Conservation (phyloP, 2,797 vertebrate genomes). For the Aulostomus chinensis region DNA sequence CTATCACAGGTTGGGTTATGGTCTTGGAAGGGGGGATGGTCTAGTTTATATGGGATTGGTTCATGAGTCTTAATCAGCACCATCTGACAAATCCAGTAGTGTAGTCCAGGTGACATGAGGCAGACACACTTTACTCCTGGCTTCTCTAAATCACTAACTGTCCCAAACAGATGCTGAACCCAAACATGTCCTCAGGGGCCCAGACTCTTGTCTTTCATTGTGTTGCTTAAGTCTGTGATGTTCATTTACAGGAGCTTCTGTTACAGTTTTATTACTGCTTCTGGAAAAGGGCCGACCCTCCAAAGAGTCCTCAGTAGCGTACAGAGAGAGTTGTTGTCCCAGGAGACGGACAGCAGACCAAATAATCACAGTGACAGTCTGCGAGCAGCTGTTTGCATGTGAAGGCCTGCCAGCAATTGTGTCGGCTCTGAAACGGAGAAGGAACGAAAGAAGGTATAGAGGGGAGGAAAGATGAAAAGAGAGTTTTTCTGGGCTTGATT, state of each 20-base stretch:
- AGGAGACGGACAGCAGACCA: conserved; percentile 70
- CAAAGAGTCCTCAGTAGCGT: conserved; percentile 47
- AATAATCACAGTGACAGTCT: conserved; percentile 72
- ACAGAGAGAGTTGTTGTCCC: conserved; percentile 53
- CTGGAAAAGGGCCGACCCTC: conserved; percentile 47
- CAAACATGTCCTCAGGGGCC: conserved; percentile 16
- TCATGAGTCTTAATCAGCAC: no score
- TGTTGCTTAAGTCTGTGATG: conserved; percentile 46
- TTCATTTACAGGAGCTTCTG: conserved; percentile 46
- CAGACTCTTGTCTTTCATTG: conserved; percentile 51
- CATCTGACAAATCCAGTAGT: conserved; percentile 42
- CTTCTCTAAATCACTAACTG: conserved; percentile 12
- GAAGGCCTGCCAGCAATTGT: conserved; percentile 61
- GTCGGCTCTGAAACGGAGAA: conserved; percentile 35
- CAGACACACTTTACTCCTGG: conserved; percentile 21
- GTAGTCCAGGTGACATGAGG: conserved; percentile 54
- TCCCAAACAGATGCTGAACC: conserved; percentile 58
- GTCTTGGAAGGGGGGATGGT: no score
- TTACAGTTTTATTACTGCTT: conserved; percentile 40
- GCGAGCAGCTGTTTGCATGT: conserved; percentile 77
- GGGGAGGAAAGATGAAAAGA: conserved; percentile 39
- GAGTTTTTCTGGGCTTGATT: conserved; percentile 42
- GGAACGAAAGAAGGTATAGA: conserved; percentile 21
- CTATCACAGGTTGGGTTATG: no score
- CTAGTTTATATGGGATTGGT: no score